Conservation (phyloP, 2,888 invertebrate genomes). For the Ferdinandea cuprea region DNA sequence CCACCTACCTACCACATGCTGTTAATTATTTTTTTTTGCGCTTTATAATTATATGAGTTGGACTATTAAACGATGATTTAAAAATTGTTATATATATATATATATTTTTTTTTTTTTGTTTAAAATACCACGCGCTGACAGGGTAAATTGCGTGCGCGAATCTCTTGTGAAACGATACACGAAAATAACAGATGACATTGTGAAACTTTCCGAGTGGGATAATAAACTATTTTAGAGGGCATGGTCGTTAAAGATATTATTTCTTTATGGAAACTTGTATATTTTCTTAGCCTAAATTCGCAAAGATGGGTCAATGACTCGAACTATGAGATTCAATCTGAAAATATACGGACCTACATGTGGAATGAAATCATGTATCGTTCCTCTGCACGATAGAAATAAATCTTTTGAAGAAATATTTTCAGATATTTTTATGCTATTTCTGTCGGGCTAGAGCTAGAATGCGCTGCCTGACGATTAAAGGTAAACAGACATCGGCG, state of each 20-base stretch:
- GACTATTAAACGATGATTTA: conserved; percentile 39
- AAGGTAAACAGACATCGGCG: not conserved
- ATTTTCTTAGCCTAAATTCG: conserved; percentile 10
- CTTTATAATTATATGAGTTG: conserved; percentile 1
- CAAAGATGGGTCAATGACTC: conserved; percentile 35
- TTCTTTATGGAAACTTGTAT: conserved; percentile 18
- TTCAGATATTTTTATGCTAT: not conserved
- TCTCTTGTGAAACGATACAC: not conserved
- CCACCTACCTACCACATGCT: conserved; percentile 53
- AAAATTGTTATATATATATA: too few species aligned
- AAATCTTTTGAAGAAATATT: not conserved
- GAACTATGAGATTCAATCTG: not conserved
- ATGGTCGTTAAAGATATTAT: conserved; percentile 10
- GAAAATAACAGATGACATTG: conserved; percentile 28
- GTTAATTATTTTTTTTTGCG: conserved; percentile 53
- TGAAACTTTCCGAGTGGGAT: conserved; percentile 27
- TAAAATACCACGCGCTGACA: conserved; percentile 27
- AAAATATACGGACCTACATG: too few species aligned
- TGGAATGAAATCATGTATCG: too few species aligned
- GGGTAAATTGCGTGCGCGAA: conserved; percentile 15
- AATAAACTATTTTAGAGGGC: conserved; percentile 12
- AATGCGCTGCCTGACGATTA: not conserved
- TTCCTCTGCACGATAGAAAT: conserved; percentile 4
- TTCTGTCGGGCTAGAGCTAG: not conserved
- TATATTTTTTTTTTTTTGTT: conserved; percentile 47